phyloP scores from a whole-genome alignment of 2,797 vertebrate genomes.

The Rhinogobio ventralis region DNA sequence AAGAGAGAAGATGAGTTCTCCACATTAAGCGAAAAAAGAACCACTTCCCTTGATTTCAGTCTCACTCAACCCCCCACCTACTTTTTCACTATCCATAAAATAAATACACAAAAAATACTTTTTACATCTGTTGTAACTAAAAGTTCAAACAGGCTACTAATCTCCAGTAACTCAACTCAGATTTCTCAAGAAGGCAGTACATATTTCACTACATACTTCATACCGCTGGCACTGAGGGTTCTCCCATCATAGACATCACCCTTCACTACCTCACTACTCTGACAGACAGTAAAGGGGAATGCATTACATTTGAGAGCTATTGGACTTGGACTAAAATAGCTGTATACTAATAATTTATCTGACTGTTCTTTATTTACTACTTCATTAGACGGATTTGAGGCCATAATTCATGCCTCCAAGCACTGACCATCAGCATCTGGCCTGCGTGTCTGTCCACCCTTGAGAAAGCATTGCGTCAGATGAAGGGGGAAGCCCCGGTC shows the following conservation, averaged over 20 bases:
- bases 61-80: slow-evolving; percentile 12
- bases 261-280: neutral
- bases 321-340: neutral
- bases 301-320: neutral
- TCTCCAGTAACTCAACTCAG: slow-evolving; percentile 37
- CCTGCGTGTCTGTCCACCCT: neutral
- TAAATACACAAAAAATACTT: slow-evolving; percentile 52
- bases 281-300: neutral
- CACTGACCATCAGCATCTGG: slow-evolving; percentile 14
- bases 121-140: slow-evolving; percentile 62
- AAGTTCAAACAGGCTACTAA: slow-evolving; percentile 45
- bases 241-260: slow-evolving; percentile 23
- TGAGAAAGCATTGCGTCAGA: slow-evolving; percentile 37
- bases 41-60: slow-evolving; percentile 10
- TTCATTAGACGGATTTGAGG: neutral
- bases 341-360: neutral
- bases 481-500: slow-evolving; percentile 43
- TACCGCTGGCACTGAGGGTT: slow-evolving; percentile 10
- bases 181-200: slow-evolving; percentile 18
- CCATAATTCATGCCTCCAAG: neutral
- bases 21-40: slow-evolving; percentile 1
- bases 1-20: slow-evolving; percentile 38
- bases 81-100: slow-evolving; percentile 27
- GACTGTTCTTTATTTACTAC: neutral
- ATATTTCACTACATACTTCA: slow-evolving; percentile 27